Evolutionary conservation across 2,113 vertebrate genomes (phyloP), one percentile per base, ranked within the genome.

Genomic region (Hippocampus abdominalis): DNA sequence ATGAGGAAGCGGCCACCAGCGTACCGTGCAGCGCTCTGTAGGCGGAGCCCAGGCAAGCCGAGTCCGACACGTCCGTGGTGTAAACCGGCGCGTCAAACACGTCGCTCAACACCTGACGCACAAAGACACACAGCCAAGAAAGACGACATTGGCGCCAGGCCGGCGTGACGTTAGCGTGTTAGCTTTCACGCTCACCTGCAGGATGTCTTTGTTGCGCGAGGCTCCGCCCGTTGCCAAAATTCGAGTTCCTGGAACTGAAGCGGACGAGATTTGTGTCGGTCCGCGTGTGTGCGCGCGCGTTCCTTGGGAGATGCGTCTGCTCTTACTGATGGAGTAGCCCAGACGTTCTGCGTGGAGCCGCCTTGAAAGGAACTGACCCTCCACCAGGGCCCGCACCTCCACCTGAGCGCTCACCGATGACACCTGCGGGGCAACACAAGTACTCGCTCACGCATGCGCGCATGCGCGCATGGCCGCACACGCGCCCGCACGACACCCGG

Each of bases 331-430:
- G 90, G 84, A 91, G 78, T 96, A 97, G 8, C 96, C 96, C 75
- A 99, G 92, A n/a, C 88, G 87, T 89, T 99, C 95, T 13, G 96
- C 95, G 11, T 98, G 95, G 65, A 97, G 89, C 80, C 96, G 93
- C 84, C 96, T 95, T 77, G 96, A 94, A 93, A 99, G 88, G 81
- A 98, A 96, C 88, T 99, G 97, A 73, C 97, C 96, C 89, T 99
- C 97, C 0, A 98, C 89, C 85, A 98, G 44, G 0, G 96, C 96
- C 66, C 96, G 92, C 44, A 98, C 90, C 89, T 98, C 97, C 78
- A 92, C 85, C 64, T 94, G 86, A 56, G 84, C 69, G 49, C 82
- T 70, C 71, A 64, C 40, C 69, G 78, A 94, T 93, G 85, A 74
- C 68, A 96, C 93, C 96, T 99, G 88, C 5, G 62, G 29, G 75